Conservation (phyloP, 2,888 invertebrate species). For the Nomada fabriciana region DNA sequence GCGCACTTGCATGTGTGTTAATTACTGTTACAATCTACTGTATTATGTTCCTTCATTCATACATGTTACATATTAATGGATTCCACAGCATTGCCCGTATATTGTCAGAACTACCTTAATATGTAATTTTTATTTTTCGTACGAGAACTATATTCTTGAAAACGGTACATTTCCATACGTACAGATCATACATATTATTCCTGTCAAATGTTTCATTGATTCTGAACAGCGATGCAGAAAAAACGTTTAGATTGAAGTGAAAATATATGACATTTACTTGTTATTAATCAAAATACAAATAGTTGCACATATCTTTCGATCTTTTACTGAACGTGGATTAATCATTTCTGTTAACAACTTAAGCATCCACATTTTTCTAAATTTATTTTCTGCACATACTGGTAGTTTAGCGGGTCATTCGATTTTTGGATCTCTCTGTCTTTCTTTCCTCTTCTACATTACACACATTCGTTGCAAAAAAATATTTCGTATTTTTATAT, state of each 20-base stretch:
- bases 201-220: constrained; percentile 15
- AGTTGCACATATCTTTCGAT: constrained; percentile 62
- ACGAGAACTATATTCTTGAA: constrained; percentile 8
- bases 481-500: constrained; percentile 69
- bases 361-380: constrained; percentile 77
- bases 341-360: constrained; percentile 79
- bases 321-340: constrained; percentile 80
- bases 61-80: constrained; percentile 49
- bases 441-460: constrained; percentile 53
- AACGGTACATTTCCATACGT: constrained; percentile 29
- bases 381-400: constrained; percentile 66
- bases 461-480: constrained; percentile 72
- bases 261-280: too few relatives aligned
- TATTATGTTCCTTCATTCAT: constrained; percentile 78
- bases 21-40: constrained; percentile 79
- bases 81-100: constrained; percentile 70
- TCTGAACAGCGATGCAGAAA: constrained; percentile 1
- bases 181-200: constrained; percentile 50
- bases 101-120: constrained; percentile 77
- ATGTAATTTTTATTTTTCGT: neutral
- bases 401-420: neutral
- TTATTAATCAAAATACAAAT: neutral
- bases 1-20: constrained; percentile 42
- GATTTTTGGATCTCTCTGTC: constrained; percentile 39
- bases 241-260: neutral